phyloP scores from a whole-genome alignment of 2,888 invertebrate species.

The Drosophila fulvimacula region DNA sequence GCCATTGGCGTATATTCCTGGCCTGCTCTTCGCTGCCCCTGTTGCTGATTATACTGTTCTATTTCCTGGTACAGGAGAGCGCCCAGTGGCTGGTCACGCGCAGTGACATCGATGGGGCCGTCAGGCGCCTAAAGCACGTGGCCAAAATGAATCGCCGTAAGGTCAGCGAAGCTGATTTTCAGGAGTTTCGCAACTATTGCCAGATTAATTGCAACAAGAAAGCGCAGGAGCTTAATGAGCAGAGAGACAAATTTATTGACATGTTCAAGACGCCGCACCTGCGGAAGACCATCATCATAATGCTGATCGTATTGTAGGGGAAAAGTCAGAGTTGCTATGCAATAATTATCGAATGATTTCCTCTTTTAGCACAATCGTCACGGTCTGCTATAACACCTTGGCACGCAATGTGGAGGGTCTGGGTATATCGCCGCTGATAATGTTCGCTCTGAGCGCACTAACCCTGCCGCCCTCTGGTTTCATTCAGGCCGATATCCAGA shows the following conservation, averaged over 20 bases:
- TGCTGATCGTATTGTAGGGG: conserved; percentile 87
- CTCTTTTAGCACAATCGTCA: conserved; percentile 85
- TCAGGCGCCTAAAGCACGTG: conserved; percentile 85
- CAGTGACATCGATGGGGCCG: conserved; percentile 85
- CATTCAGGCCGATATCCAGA: conserved; percentile 70
- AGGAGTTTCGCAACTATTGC: conserved; percentile 74
- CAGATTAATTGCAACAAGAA: conserved; percentile 53
- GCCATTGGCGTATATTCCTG: conserved; percentile 85
- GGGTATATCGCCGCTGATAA: conserved; percentile 85
- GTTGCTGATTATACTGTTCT: conserved; percentile 84
- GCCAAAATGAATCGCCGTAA: conserved; percentile 85
- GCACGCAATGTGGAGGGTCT: conserved; percentile 86
- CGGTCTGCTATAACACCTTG: conserved; percentile 86
- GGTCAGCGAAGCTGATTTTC: conserved; percentile 79
- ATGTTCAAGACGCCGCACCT: conserved; percentile 85
- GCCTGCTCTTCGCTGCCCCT: conserved; percentile 85
- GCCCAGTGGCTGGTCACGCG: conserved; percentile 87
- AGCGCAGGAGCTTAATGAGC: conserved; percentile 14
- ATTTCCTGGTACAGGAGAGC: conserved; percentile 86
- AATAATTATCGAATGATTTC: not conserved
- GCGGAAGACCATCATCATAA: conserved; percentile 85
- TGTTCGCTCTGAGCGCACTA: conserved; percentile 86
- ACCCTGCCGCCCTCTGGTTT: conserved; percentile 86
- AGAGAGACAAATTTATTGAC: conserved; percentile 76
- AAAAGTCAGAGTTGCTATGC: too few species aligned